Percentiles rank a stretch among this genome's conserved stretches.
Conservation (phyloP, 1,140 invertebrate species). For the Luehdorfia chinensis region DNA sequence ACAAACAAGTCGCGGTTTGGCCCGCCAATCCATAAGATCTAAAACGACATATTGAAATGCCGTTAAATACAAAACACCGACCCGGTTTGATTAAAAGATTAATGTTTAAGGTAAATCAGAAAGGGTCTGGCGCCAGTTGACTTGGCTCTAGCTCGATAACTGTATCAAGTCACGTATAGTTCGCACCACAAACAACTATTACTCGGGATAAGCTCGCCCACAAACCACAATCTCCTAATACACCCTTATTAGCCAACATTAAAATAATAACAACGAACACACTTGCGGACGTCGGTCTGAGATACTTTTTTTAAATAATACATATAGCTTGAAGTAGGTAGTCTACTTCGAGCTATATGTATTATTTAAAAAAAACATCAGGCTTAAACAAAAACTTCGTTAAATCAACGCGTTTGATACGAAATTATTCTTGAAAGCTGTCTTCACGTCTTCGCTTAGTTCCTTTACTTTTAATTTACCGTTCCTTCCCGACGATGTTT, state of each 20-base stretch:
- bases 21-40: constrained; percentile 21
- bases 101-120: constrained; percentile 60
- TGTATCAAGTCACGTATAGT: constrained; percentile 40
- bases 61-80: constrained; percentile 40
- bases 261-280: constrained; percentile 50
- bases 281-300: no score
- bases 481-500: no score
- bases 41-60: constrained; percentile 45
- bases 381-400: no score
- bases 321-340: no score
- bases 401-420: no score
- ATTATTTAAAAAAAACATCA: no score
- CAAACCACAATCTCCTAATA: constrained; percentile 48
- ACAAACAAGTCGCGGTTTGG: constrained; percentile 13
- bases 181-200: constrained; percentile 46
- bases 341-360: no score
- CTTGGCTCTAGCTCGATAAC: constrained; percentile 10
- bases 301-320: no score
- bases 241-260: constrained; percentile 52
- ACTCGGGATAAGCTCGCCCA: constrained; percentile 43
- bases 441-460: no score
- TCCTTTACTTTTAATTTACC: no score
- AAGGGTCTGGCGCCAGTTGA: constrained; percentile 42
- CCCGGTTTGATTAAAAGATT: constrained; percentile 56
- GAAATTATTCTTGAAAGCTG: no score